Evolutionary conservation across 2,797 vertebrate genomes (phyloP).

Genomic region (Pelobates cultripes): DNA sequence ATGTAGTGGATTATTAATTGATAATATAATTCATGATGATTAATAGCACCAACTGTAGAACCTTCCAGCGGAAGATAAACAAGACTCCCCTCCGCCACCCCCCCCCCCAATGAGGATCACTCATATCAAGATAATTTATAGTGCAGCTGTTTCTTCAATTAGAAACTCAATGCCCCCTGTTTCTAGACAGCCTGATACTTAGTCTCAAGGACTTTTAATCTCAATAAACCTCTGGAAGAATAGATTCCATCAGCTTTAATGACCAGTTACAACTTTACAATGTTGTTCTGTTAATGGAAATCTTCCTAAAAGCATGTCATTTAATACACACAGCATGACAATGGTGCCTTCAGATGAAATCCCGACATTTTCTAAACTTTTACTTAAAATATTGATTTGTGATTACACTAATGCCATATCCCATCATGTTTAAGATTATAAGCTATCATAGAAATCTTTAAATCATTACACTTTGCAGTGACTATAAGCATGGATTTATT

Average conservation of each 20-base stretch:
- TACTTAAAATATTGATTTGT: background rate
- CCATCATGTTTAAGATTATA: constrained; percentile 5
- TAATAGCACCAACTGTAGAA: constrained; percentile 63
- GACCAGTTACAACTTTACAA: constrained; percentile 40
- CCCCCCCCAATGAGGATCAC: constrained; percentile 53
- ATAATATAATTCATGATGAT: constrained; percentile 54
- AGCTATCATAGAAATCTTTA: no score
- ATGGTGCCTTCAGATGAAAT: background rate
- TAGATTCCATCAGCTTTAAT: constrained; percentile 38
- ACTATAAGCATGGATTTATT: no score
- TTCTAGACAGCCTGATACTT: constrained; percentile 33
- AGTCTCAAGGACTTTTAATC: constrained; percentile 51
- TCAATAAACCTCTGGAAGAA: constrained; percentile 45
- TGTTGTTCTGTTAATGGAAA: constrained; percentile 54
- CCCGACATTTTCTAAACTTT: background rate
- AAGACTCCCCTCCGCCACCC: background rate
- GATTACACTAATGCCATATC: background rate
- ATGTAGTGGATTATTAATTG: no score
- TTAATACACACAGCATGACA: constrained; percentile 36
- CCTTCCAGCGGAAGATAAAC: constrained; percentile 60
- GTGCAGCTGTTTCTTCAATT: constrained; percentile 69
- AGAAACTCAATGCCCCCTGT: constrained; percentile 58
- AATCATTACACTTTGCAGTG: no score
- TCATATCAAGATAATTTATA: constrained; percentile 63
- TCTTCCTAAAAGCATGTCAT: constrained; percentile 44